Base-by-base conservation (phyloP, 2,888 invertebrate genomes). In the Hypsopygia costalis region DNA sequence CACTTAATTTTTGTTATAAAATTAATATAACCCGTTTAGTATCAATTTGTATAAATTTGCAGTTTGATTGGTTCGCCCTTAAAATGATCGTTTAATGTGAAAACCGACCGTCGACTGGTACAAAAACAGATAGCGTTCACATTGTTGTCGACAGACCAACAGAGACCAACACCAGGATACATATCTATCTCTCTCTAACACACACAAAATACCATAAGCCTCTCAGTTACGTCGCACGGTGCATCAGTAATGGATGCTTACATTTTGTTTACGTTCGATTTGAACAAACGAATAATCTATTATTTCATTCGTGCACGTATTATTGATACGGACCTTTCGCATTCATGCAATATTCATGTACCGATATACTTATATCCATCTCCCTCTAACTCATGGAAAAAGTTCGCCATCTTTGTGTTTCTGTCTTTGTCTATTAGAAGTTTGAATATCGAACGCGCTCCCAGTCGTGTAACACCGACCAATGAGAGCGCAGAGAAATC, bases 1-100 rank as follows among this genome's bases (percentile, higher is more conserved):
- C 87, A 86, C 85, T 88, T 88, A 87, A 87, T 88, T 88, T 88
- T 88, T 87, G 86, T 86, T 85, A 87, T 88, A 86, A 86, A 87
- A 88, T 88, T 88, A 88, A 87, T 87, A 86, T 81, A 86, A 83
- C 81, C 82, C 85, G 86, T 87, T 88, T 88, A 88, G 87, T 86
- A 87, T 83, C 81, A 87, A 88, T 88, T 88, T 88, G 88, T 87
- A 83, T 85, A 80, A 83, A 87, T 87, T 87, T 87, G 75, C 82
- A 72, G 79, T 85, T 83, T 86, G 87, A 87, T 88, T 86, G 88
- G 87, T 82, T 80, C 82, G 80, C 83, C 82, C 81, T 83, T 82
- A 81, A 80, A 82, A 78, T 85, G 86, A 85, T 87, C 87, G 87
- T 73, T 85, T 86, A 85, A 85, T 86, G 83, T 85, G 87, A 60